These are phyloP conservation scores for Potamarius usumacintae DNA, from an alignment of 2,113 vertebrate genomes.

Conservation along the genomic window DNA sequence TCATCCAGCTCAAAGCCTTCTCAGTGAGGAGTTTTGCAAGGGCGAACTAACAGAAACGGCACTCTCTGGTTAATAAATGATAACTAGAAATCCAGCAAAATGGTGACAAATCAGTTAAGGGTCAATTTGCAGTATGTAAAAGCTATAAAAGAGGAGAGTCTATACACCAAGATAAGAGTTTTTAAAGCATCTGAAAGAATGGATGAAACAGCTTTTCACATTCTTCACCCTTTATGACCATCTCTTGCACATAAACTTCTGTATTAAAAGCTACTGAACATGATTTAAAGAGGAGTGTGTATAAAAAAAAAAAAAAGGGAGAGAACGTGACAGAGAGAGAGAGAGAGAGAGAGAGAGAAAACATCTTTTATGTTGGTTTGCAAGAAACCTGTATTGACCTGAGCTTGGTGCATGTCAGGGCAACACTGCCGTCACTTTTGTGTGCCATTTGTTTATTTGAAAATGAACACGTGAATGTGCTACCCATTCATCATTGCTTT, in stretches of 20 bases:
- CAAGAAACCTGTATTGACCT: slow-evolving; percentile 4
- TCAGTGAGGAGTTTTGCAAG: not conserved
- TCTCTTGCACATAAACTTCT: not conserved
- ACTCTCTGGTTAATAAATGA: not conserved
- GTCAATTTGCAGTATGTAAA: not conserved
- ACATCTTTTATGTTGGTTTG: not conserved
- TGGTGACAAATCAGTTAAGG: not conserved
- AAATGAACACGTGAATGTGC: not conserved
- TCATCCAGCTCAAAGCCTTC: not conserved
- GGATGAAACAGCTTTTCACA: not conserved
- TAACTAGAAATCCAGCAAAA: not conserved
- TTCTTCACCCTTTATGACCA: not conserved
- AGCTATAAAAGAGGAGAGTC: not conserved
- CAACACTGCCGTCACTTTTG: not conserved
- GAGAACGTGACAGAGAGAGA: not conserved
- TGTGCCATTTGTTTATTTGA: not conserved
- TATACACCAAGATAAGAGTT: not conserved
- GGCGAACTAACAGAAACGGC: not conserved
- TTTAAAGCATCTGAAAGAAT: not conserved
- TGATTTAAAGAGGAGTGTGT: not conserved
- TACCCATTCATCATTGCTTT: not conserved
- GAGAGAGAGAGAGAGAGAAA: not conserved
- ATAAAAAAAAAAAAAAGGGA: not conserved
- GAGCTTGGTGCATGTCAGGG: slow-evolving; percentile 7
- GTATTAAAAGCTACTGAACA: not conserved